Evolutionary conservation across 2,888 invertebrate genomes (phyloP).

Genomic region (Eudemis profundana): DNA sequence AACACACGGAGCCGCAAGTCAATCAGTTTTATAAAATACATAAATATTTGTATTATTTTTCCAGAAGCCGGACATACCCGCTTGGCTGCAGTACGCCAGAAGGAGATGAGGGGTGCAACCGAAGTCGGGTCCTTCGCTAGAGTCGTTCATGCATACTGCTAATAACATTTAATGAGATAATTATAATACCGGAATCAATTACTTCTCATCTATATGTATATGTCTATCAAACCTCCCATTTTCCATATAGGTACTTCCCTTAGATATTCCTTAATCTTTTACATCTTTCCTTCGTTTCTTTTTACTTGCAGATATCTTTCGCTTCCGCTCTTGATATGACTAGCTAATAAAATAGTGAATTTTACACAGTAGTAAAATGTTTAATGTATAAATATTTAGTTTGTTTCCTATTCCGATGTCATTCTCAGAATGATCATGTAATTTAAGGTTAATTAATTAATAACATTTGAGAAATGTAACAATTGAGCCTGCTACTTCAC

Average conservation of each 20-base stretch:
- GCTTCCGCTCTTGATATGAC: conserved; percentile 9
- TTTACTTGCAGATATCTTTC: not conserved
- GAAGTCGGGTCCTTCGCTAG: conserved; percentile 57
- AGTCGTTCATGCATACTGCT: conserved; percentile 64
- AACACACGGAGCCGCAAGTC: too few relatives aligned
- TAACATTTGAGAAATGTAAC: conserved; percentile 51
- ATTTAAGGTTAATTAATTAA: conserved; percentile 50
- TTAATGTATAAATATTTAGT: conserved; percentile 22
- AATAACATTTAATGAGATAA: conserved; percentile 52
- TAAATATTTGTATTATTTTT: conserved; percentile 52
- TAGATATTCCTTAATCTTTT: not conserved
- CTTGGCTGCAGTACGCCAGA: conserved; percentile 94
- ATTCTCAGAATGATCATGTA: conserved; percentile 28
- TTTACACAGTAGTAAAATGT: conserved; percentile 34
- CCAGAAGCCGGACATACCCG: conserved; percentile 80
- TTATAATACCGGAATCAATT: conserved; percentile 58
- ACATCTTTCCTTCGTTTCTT: not conserved
- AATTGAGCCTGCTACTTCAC: conserved; percentile 53
- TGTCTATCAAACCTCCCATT: not conserved
- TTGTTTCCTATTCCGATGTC: conserved; percentile 21
- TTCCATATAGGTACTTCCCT: not conserved
- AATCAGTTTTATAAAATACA: too few relatives aligned
- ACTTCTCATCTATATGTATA: conserved; percentile 32
- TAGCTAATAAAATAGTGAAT: conserved; percentile 14
- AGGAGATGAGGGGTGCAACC: conserved; percentile 96